Evolutionary conservation across 2,797 vertebrate genomes (phyloP).

Genomic region (Pristis pectinata): DNA sequence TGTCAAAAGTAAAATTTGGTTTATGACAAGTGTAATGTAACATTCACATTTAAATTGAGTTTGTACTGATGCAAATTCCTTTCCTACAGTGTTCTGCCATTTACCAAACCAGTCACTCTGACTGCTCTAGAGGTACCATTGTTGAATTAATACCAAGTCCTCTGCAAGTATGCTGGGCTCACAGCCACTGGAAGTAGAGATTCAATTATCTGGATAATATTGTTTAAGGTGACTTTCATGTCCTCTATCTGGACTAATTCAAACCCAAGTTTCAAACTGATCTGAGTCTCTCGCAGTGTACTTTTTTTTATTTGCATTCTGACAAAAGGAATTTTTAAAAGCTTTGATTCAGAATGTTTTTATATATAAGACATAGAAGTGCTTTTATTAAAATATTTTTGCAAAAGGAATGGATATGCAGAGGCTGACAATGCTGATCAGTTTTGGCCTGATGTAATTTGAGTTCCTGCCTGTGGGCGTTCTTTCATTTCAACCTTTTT

Average conservation of each 20-base stretch:
- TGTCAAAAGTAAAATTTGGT: neutral
- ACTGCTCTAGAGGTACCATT: neutral
- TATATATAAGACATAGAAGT: neutral
- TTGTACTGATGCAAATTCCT: neutral
- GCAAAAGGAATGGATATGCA: no score
- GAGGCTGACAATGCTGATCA: neutral
- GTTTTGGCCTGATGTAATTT: neutral
- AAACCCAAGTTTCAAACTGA: neutral
- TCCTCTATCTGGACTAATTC: neutral
- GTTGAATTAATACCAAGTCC: neutral
- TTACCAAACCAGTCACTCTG: neutral
- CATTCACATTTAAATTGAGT: neutral
- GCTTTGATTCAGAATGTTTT: neutral
- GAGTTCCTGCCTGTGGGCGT: neutral
- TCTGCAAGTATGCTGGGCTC: neutral
- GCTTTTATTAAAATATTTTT: no score
- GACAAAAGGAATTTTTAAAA: neutral
- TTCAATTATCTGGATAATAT: neutral
- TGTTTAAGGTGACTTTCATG: neutral
- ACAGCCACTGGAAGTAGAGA: neutral
- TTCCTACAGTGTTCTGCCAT: neutral
- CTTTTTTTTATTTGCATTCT: neutral
- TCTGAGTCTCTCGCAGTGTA: neutral
- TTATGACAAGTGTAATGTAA: neutral
- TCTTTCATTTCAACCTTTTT: neutral